phyloP scores from a whole-genome alignment of 2,888 invertebrate species.

The Caenorhabditis panamensis region DNA sequence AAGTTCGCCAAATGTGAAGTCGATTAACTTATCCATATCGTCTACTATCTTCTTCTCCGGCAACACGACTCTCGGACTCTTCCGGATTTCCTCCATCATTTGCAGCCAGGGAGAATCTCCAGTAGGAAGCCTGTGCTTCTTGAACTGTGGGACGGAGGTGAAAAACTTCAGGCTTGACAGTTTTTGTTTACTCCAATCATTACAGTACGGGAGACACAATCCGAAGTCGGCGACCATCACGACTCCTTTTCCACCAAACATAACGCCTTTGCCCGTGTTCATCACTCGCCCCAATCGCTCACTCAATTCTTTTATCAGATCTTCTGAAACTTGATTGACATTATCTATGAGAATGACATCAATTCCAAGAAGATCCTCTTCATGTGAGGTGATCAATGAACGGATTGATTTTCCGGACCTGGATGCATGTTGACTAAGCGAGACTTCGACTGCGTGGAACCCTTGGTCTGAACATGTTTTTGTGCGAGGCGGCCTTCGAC shows the following conservation, averaged over 20 bases:
- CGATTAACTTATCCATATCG: neutral
- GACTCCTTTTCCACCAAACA: slow-evolving; percentile 15
- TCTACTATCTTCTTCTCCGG: slow-evolving; percentile 6
- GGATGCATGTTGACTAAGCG: neutral
- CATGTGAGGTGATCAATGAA: neutral
- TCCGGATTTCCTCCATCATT: neutral
- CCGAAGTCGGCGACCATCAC: slow-evolving; percentile 23
- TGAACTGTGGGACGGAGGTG: neutral
- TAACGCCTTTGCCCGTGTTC: neutral
- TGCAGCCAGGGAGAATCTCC: neutral
- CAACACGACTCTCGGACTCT: neutral
- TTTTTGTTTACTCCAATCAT: neutral
- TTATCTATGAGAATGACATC: slow-evolving; percentile 27
- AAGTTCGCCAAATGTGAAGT: slow-evolving; percentile 7
- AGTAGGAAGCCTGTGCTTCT: slow-evolving; percentile 2
- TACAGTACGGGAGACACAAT: neutral
- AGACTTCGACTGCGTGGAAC: neutral
- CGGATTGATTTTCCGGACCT: neutral
- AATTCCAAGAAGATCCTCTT: slow-evolving; percentile 2
- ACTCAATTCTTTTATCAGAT: neutral
- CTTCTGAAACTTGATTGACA: slow-evolving; percentile 2
- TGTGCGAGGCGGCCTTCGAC: neutral
- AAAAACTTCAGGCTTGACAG: neutral
- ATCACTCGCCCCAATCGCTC: neutral
- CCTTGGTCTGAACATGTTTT: no score